Evolutionary conservation across 1,140 invertebrate genomes (phyloP), one percentile per base, ranked within the genome.

Genomic region (Macrobrachium nipponense): DNA sequence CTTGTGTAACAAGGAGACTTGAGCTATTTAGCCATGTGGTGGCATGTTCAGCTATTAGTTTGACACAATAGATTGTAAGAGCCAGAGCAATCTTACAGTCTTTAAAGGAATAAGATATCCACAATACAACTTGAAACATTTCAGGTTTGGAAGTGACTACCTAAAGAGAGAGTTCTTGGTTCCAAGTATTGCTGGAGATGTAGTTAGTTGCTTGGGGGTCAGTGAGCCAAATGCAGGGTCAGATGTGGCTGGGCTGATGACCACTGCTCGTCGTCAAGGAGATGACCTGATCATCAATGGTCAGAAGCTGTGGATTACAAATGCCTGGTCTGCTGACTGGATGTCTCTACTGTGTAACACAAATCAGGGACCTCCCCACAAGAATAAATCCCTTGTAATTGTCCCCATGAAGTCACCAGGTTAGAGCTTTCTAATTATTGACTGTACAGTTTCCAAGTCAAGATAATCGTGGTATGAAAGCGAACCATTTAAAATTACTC

Each of bases 301-400:
- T 5, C 90, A 91, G 20, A 93, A 93, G 88, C 92, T 93, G 92
- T 93, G 93, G 93, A 93, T 92, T 59, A 94, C 93, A 0, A 93
- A 92, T 88, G 93, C 91, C 12, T 89, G 89, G n/a, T 92, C 93
- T 89, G 93, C 93, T 17, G 94, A 94, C 89, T 94, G 93, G 93
- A 94, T 94, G 90, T 93, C 93, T 90, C 89, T 94, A 15, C 89
- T 94, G 27, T 93, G 92, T 17, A 94, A 93, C 89, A 94, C 94
- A 7, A 89, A 89, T 17, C 85, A 90, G 51, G 90, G 89, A 91
- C 66, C 17, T 8, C 72, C 90, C n/a, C 93, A 94, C 89, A 89
- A 89, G 76, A 94, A 93, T 89, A 94, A 94, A 89, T 94, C 93
- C 27, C 91, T 94, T 4, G 93, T 94, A 58, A 93, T 92, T 90